Evolutionary conservation across 2,113 vertebrate species (phyloP), one percentile per base, ranked within the genome.

Genomic region (Alethe castanea): DNA sequence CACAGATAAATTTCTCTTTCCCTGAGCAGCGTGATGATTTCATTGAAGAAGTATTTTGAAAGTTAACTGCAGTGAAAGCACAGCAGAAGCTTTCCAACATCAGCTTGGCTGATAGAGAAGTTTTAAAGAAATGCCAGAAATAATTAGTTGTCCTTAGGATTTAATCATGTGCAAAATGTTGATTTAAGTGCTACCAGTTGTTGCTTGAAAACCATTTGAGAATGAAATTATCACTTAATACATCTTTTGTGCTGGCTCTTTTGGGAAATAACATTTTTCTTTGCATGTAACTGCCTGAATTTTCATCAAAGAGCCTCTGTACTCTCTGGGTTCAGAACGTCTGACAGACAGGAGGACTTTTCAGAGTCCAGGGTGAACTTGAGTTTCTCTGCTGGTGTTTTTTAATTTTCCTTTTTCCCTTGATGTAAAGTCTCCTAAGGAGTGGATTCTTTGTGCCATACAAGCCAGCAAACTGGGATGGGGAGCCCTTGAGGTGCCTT

Each of bases 91-190:
- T 92, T 92, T 90, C 91, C 59, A 95, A 81, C 40, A 79, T 86
- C 77, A 88, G 45, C 79, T 90, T 95, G 72, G 85, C 84, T 81
- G 60, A 92, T 83, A 56, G 40, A 78, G 40, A 60, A 78, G 72
- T 88, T 88, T 84, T 84, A 95, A 93, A 84, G 88, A 86, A 94
- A 91, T 86, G 40, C 64, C 86, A 96, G 80, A 83, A 96, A 94
- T 93, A 96, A 96, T 95, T 94, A 93, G 57, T 90, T 88, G 61
- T 69, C 87, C 72, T 88, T 94, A 93, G 95, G 88, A 81, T 86
- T 90, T 93, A 96, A 94, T 96, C 76, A 79, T 79, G 80, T 93
- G 69, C 67, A 81, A 92, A 94, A 83, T 92, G 57, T 80, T 93
- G 74, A 81, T 96, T 84, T 83, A 94, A 94, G 72, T 81, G 56